Evolutionary conservation across 2,888 invertebrate genomes (phyloP), one percentile per base, ranked within the genome.

Genomic region (Ennomos erosarius): DNA sequence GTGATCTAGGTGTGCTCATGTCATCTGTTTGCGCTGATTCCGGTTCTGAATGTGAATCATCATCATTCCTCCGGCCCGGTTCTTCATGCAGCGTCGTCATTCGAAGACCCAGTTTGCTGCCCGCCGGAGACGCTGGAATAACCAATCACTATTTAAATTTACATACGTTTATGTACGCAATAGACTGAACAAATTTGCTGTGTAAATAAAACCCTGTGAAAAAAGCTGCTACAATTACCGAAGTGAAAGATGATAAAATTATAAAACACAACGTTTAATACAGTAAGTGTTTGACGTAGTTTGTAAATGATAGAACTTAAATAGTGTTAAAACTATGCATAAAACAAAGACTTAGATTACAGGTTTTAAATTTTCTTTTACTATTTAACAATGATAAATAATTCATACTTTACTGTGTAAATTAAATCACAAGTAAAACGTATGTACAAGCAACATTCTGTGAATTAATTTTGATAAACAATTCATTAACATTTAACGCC

Each of bases 11-110:
- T 12, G 90, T 92, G 10, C 82, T 81, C 5, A 86, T 75, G 38
- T 87, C 87, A 64, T 90, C 91, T 8, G 75, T 54, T 0, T 89
- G 88, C 36, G 85, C 88, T 0, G 85, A 84, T 57, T 93, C 93
- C 0, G 93, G 92, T 67, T 93, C 93, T 1, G 92, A 93, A 59
- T 91, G 93, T 0, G 93, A 92, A 60, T 93, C 93, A 1, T 93
- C 93, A 40, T 89, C 89, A 63, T 87, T 88, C 10, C 88, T 75
- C 10, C 90, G 71, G 1, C 89, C 90, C 10, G 95, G 95, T 85
- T 98, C 98, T 84, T 98, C 98, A 78, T 98, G 96, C 44, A 98
- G 87, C 0, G 98, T 98, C 49, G 97, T 97, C 98, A 98, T 98
- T 46, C 98, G 95, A 75, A 97, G 93, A 45, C 97, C 96, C 74